Base-by-base conservation (phyloP, 2,888 invertebrate species). In the Andricus quercusramuli region DNA sequence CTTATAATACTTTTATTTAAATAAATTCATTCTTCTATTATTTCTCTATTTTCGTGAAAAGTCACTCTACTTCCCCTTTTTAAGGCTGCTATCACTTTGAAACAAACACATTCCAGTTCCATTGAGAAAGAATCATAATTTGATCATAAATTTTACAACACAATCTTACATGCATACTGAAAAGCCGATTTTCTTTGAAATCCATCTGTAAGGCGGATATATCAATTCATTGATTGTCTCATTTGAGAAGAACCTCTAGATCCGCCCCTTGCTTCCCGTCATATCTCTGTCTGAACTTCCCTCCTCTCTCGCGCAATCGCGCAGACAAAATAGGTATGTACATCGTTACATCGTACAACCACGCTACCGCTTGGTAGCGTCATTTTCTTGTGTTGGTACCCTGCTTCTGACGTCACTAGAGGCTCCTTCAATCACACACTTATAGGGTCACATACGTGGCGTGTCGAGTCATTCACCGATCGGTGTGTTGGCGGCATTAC, bases 241-340 rank as follows among this genome's bases (percentile, higher is more conserved):
- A 59, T 59, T 59, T 22, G n/a, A 59, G 11, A 22, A 59, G 9
- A 22, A 91, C 92, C 92, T 92, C 92, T 92, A 92, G 91, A 91
- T 92, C 89, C 91, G 92, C 92, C 92, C 92, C 92, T 91, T 90
- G 89, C 89, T 89, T 86, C 81, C 86, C 86, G n/a, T 59, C 83
- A 85, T 81, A 82, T 59, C 78, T 84, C 86, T 84, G 84, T 84
- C 81, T 65, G 80, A 79, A 84, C 37, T 37, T 37, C 37, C 37
- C 8, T 37, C 1, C 37, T 37, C 83, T 81, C 78, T 83, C 81
- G 80, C 85, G 84, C 83, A 82, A 79, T 79, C 44, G 66, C 80
- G 41, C 68, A 65, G 22, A 84, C 82, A 81, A 85, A 82, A 85
- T 80, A 79, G 76, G 67, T 68, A 67, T 67, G 70, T 76, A 68